phyloP scores from a whole-genome alignment of 2,888 invertebrate species.

The Ligdia adustata region DNA sequence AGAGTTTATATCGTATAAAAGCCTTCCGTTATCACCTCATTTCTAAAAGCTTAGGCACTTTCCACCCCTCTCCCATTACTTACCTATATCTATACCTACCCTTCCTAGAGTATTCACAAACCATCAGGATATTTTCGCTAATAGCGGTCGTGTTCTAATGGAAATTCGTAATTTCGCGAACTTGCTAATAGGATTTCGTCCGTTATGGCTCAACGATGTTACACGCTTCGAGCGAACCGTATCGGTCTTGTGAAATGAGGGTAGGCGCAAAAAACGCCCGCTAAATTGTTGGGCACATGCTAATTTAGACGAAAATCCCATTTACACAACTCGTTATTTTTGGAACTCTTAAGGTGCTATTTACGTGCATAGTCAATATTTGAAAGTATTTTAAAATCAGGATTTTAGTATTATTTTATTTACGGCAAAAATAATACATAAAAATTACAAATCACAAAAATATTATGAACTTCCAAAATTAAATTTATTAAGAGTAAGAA shows the following conservation, averaged over 20 bases:
- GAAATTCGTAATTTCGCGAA: conserved; percentile 41
- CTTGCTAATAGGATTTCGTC: conserved; percentile 59
- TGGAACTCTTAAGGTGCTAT: too few species aligned
- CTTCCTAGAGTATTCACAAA: conserved; percentile 6
- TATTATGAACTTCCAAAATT: too few species aligned
- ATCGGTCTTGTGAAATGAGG: conserved; percentile 66
- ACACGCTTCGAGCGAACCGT: conserved; percentile 75
- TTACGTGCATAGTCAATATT: too few species aligned
- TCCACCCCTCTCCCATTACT: background rate
- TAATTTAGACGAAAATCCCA: conserved; percentile 63
- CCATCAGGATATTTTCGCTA: conserved; percentile 35
- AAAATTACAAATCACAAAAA: too few species aligned
- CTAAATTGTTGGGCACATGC: conserved; percentile 66
- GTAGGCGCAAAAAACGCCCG: conserved; percentile 58
- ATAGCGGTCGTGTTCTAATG: conserved; percentile 36
- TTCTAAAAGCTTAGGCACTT: background rate
- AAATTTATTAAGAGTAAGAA: too few species aligned
- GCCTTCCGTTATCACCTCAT: background rate
- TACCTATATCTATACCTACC: conserved; percentile 1
- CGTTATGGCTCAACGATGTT: conserved; percentile 72
- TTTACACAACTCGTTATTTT: conserved; percentile 47
- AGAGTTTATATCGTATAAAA: background rate
- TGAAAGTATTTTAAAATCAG: too few species aligned
- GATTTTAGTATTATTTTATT: too few species aligned
- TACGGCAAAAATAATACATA: too few species aligned